A percentile compares a stretch with the other conserved stretches of the same genome.
Conservation (phyloP, 2,113 vertebrate genomes). For the Sapayoa aenigma region DNA sequence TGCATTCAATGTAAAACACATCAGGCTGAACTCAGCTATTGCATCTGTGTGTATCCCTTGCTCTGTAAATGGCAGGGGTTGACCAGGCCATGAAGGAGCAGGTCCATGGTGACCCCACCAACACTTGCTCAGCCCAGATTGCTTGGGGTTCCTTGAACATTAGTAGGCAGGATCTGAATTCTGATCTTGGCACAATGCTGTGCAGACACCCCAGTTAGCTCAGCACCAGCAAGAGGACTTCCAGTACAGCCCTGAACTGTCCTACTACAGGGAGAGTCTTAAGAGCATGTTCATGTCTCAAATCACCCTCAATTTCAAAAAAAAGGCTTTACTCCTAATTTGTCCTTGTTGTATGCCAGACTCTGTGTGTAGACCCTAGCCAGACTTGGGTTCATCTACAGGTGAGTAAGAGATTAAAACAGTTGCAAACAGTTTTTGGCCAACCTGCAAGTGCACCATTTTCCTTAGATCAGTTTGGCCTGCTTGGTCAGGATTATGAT, state of each 20-base stretch:
- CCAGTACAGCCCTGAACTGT: neutral
- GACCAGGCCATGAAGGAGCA: neutral
- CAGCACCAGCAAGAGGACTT: neutral
- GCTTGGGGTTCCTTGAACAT: neutral
- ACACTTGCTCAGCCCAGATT: neutral
- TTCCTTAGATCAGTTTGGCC: neutral
- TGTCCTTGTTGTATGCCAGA: neutral
- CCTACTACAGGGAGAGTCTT: neutral
- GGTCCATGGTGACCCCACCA: neutral
- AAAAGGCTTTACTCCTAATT: neutral
- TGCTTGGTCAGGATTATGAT: neutral
- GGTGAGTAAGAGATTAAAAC: neutral
- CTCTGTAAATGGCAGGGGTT: neutral
- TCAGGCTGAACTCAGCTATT: neutral
- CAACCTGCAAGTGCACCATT: neutral
- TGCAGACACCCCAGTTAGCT: neutral
- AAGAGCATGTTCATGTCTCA: neutral
- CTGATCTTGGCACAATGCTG: neutral
- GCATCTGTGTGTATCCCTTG: fast-evolving
- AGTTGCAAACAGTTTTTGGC: neutral
- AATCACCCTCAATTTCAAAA: neutral
- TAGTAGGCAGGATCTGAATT: neutral
- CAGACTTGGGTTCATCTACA: neutral
- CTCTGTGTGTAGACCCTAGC: neutral
- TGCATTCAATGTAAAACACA: neutral